Evolutionary conservation across 2,797 vertebrate genomes (phyloP).

Genomic region (Anas flavirostris): DNA sequence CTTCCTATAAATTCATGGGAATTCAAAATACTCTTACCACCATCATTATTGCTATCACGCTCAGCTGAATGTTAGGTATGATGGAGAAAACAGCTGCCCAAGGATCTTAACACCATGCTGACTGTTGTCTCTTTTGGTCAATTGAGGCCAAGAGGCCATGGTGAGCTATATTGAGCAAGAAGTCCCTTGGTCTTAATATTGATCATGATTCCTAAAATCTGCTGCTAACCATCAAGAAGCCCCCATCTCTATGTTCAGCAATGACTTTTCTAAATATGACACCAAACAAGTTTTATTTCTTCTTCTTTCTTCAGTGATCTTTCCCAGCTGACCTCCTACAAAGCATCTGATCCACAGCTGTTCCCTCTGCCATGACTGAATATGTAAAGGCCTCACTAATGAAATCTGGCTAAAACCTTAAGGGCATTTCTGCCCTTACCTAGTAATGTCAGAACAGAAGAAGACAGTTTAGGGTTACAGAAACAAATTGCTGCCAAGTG

Average conservation of each 20-base stretch:
- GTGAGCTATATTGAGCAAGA: background rate
- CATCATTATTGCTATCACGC: background rate
- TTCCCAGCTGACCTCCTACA: background rate
- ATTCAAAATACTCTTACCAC: background rate
- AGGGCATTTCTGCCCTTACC: background rate
- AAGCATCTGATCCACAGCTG: background rate
- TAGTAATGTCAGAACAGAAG: background rate
- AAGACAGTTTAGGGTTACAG: background rate
- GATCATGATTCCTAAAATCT: background rate
- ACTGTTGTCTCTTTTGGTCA: background rate
- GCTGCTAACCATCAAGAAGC: background rate
- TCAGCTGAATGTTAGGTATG: background rate
- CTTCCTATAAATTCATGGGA: background rate
- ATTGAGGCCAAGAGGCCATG: background rate
- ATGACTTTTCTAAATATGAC: background rate
- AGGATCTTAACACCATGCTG: background rate
- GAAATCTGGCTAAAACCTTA: constrained; percentile 10
- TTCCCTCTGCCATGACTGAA: background rate
- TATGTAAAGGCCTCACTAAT: background rate
- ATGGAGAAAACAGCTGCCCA: background rate
- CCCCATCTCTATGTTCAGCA: background rate
- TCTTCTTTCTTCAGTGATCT: background rate
- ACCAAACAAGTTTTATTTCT: background rate
- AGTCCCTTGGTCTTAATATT: background rate
- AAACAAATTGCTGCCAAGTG: background rate